Percentiles rank a stretch among this genome's conserved stretches.
Evolutionary conservation across 2,888 invertebrate species (phyloP).

Genomic region (Drosophila robusta): DNA sequence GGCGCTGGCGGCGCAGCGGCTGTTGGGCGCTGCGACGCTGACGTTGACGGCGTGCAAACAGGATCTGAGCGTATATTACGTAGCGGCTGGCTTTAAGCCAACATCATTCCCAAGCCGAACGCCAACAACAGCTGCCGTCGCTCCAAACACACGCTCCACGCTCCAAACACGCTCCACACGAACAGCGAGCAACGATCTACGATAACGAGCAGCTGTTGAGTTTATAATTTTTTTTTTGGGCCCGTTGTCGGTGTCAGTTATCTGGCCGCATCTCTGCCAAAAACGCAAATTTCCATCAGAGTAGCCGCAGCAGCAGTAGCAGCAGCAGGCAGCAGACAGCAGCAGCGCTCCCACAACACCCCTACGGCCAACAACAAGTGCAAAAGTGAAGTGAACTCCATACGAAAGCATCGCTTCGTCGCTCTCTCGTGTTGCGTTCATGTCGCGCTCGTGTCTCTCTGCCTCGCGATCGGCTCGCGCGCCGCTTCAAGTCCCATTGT

Average conservation of each 20-base stretch:
- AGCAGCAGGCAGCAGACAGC: slow-evolving; percentile 11
- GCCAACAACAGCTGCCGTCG: slow-evolving; percentile 63
- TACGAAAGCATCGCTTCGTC: slow-evolving; percentile 26
- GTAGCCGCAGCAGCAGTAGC: slow-evolving; percentile 25
- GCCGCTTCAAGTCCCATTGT: slow-evolving; percentile 59
- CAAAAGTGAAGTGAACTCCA: slow-evolving; percentile 77
- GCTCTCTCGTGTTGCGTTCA: slow-evolving; percentile 24
- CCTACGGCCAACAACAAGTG: slow-evolving; percentile 59
- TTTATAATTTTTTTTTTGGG: slow-evolving; percentile 16
- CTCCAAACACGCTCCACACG: slow-evolving; percentile 31
- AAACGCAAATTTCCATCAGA: slow-evolving; percentile 39
- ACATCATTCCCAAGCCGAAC: slow-evolving; percentile 81
- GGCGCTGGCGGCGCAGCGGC: slow-evolving; percentile 9
- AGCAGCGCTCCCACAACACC: slow-evolving; percentile 23
- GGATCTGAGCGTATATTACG: slow-evolving; percentile 83
- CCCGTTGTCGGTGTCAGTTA: slow-evolving; percentile 55
- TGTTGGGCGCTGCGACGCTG: slow-evolving; percentile 13
- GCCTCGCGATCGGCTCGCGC: slow-evolving; percentile 50
- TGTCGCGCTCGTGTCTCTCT: slow-evolving; percentile 38
- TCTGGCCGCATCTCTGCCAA: slow-evolving; percentile 58
- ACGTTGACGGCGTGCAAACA: slow-evolving; percentile 77
- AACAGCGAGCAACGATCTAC: slow-evolving; percentile 47
- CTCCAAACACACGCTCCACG: slow-evolving; percentile 30
- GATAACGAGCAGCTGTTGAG: slow-evolving; percentile 61
- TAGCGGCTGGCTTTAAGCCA: slow-evolving; percentile 82